Evolutionary conservation across 2,888 invertebrate genomes (phyloP).

Genomic region (Eupithecia abbreviata): DNA sequence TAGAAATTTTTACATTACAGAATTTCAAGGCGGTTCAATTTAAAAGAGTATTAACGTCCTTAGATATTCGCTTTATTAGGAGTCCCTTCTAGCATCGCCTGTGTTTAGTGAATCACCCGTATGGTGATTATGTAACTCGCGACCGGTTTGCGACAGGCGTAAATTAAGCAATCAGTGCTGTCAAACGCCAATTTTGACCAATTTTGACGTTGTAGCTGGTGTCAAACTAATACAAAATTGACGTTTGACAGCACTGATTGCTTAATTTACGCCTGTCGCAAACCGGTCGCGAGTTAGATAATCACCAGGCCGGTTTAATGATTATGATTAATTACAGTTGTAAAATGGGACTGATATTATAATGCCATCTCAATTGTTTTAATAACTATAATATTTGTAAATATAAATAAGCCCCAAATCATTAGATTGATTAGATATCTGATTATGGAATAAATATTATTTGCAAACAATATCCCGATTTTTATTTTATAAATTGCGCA

Average conservation of each 20-base stretch:
- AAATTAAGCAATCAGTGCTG: too few species aligned
- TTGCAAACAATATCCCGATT: constrained; percentile 35
- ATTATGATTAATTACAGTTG: constrained; percentile 30
- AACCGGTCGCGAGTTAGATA: too few species aligned
- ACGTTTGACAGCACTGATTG: too few species aligned
- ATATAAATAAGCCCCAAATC: constrained; percentile 48
- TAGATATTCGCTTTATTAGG: background rate
- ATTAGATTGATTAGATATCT: constrained; percentile 40
- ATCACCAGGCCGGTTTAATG: background rate
- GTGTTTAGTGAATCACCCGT: constrained; percentile 11
- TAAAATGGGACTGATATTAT: constrained; percentile 48
- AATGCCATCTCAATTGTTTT: constrained; percentile 48
- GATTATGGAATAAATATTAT: constrained; percentile 46
- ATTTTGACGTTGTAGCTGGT: too few species aligned
- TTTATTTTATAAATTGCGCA: constrained; percentile 22
- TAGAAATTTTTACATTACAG: background rate
- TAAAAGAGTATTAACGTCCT: background rate
- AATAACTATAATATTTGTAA: constrained; percentile 40
- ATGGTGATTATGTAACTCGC: too few species aligned
- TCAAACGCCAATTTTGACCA: too few species aligned
- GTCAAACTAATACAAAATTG: too few species aligned
- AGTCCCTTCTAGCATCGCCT: background rate
- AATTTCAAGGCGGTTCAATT: background rate
- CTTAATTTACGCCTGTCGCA: too few species aligned
- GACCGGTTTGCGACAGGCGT: too few species aligned